Conservation (phyloP, 2,113 vertebrate species). For the Opisthocomus hoazin region DNA sequence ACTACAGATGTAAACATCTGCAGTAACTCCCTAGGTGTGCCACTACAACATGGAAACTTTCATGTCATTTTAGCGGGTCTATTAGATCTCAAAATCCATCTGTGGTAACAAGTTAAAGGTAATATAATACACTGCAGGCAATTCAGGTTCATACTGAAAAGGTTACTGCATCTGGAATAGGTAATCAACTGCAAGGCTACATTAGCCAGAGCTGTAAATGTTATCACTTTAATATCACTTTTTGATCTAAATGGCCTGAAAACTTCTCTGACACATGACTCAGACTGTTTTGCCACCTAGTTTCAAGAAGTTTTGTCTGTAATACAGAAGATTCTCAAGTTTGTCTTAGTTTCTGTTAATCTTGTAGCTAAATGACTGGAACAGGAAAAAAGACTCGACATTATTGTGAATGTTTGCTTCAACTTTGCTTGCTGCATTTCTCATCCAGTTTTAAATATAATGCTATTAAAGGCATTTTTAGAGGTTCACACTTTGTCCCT, state of each 20-base stretch:
- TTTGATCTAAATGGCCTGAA: not conserved
- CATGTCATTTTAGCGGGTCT: not conserved
- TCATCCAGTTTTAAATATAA: not conserved
- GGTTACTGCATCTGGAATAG: not conserved
- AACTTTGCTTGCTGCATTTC: not conserved
- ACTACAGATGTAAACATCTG: not conserved
- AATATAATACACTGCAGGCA: not conserved
- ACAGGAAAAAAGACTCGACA: not conserved
- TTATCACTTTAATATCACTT: not conserved
- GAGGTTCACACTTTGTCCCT: not conserved
- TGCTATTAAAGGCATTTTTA: not conserved
- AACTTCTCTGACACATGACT: not conserved
- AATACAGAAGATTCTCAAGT: not conserved
- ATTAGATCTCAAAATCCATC: not conserved
- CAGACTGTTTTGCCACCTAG: not conserved
- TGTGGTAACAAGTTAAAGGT: not conserved
- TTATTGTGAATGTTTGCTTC: not conserved
- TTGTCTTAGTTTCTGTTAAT: not conserved
- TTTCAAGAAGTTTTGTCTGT: not conserved
- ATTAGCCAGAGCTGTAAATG: not conserved
- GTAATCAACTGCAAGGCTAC: not conserved
- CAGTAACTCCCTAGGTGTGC: not conserved
- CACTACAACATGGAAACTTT: not conserved
- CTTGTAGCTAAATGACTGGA: not conserved
- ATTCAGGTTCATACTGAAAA: not conserved